A percentile compares a stretch with the other conserved stretches of the same genome.
These are phyloP conservation scores for Orchesella cincta DNA, from an alignment of 1,140 invertebrate genomes.

Conservation along the genomic window DNA sequence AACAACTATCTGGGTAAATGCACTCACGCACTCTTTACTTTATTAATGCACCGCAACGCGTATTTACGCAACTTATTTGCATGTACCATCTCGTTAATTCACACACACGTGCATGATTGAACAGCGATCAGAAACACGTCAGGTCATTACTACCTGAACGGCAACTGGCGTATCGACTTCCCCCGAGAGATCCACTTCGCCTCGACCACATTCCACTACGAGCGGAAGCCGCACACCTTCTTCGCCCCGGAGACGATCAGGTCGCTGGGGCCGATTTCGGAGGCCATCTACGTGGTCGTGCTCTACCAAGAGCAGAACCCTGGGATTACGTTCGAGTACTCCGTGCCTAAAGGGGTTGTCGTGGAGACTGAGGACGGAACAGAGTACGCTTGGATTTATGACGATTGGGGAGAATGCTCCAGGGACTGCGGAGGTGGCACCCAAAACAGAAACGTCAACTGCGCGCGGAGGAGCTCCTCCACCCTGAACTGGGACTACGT, in stretches of 20 bases:
- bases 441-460: slow-evolving; percentile 52
- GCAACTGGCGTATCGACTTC: slow-evolving; percentile 89
- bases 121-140: slow-evolving; percentile 79
- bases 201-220: slow-evolving; percentile 83
- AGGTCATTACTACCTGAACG: slow-evolving; percentile 87
- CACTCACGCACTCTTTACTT: neutral
- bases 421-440: slow-evolving; percentile 80
- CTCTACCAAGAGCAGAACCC: slow-evolving; percentile 82
- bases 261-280: slow-evolving; percentile 80
- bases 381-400: slow-evolving; percentile 76
- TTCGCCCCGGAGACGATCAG: slow-evolving; percentile 78
- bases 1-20: slow-evolving; percentile 88
- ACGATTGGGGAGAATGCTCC: slow-evolving; percentile 77
- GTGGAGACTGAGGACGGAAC: slow-evolving; percentile 56
- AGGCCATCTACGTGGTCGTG: slow-evolving; percentile 83
- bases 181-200: slow-evolving; percentile 76
- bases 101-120: neutral
- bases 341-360: slow-evolving; percentile 72
- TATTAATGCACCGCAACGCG: neutral
- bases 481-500: slow-evolving; percentile 63
- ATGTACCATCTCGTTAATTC: no score
- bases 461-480: slow-evolving; percentile 53
- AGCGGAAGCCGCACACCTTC: slow-evolving; percentile 75
- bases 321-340: slow-evolving; percentile 73
- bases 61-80: no score